phyloP scores from a whole-genome alignment of 2,888 invertebrate genomes.

The Xanthia icteritia region DNA sequence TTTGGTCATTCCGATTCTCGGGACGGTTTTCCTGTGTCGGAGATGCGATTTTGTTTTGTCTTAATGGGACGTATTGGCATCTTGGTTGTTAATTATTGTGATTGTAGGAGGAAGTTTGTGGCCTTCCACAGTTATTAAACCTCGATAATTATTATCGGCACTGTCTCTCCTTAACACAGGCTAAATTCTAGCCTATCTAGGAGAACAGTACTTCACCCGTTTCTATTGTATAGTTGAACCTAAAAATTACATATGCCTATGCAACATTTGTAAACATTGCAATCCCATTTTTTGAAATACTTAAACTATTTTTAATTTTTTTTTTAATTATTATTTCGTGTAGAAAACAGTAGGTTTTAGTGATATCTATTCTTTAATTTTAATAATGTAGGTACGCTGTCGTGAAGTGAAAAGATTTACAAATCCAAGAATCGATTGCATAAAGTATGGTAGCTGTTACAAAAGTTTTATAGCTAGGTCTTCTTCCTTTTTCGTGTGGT shows the following conservation, averaged over 20 bases:
- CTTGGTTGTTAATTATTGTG: slow-evolving; percentile 8
- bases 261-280: too few relatives aligned
- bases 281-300: too few relatives aligned
- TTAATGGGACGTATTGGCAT: slow-evolving; percentile 33
- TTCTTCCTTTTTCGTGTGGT: too few relatives aligned
- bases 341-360: background rate
- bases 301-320: too few relatives aligned
- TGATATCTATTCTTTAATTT: background rate
- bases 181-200: too few relatives aligned
- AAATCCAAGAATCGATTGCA: background rate
- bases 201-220: too few relatives aligned
- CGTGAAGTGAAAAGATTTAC: too few relatives aligned
- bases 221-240: too few relatives aligned
- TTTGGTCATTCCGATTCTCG: slow-evolving; percentile 83
- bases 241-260: too few relatives aligned
- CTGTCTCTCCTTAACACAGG: too few relatives aligned
- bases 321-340: background rate
- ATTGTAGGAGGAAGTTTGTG: background rate
- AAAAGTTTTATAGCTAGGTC: too few relatives aligned
- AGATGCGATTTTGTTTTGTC: slow-evolving; percentile 71
- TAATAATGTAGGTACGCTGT: background rate
- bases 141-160: background rate
- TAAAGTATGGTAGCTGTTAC: too few relatives aligned
- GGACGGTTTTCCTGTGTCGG: slow-evolving; percentile 64
- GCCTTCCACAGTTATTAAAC: background rate